Evolutionary conservation across 2,888 invertebrate species (phyloP), one percentile per base, ranked within the genome.

Genomic region (Girardia tigrina): DNA sequence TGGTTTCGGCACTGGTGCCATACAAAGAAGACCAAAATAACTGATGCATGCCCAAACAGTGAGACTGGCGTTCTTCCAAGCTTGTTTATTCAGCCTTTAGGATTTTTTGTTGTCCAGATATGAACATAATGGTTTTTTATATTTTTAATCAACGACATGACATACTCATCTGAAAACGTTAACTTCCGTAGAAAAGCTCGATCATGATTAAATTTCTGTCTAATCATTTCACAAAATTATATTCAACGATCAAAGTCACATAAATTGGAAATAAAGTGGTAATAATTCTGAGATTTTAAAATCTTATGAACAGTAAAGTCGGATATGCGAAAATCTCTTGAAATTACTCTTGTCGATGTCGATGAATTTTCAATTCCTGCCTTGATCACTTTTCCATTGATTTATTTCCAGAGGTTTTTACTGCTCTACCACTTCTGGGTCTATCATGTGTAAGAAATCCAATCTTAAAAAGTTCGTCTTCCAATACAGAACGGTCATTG

Each of bases 41-140:
- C 73, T 29, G n/a, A 73, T 73, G 28, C 73, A 73, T 26, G 42
- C 73, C 73, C 73, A 73, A 56, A 73, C 73, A 26, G 73, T 73
- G 73, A 73, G 73, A 26, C 56, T 42, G 29, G 28, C 56, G 73
- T 73, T 73, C 56, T 73, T 42, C 69, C 73, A 28, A 26, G 73
- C 29, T 42, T 8, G 29, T 26, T 26, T 42, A 73, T 73, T 73
- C 73, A 20, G 36, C 29, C 73, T 42, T 73, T 28, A 29, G 73
- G 73, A 73, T 73, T 73, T 26, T 42, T 56, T 29, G 29, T 26
- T 73, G 73, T 56, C 73, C 73, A 73, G 26, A 42, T 42, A 73
- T 71, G 73, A 28, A 73, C 73, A 56, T 73, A 42, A 29, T 73
- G 73, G 29, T 73, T 42, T 26, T 73, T 42, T 26, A 73, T 56